phyloP scores from a whole-genome alignment of 2,797 vertebrate genomes.

The Amazona ochrocephala region DNA sequence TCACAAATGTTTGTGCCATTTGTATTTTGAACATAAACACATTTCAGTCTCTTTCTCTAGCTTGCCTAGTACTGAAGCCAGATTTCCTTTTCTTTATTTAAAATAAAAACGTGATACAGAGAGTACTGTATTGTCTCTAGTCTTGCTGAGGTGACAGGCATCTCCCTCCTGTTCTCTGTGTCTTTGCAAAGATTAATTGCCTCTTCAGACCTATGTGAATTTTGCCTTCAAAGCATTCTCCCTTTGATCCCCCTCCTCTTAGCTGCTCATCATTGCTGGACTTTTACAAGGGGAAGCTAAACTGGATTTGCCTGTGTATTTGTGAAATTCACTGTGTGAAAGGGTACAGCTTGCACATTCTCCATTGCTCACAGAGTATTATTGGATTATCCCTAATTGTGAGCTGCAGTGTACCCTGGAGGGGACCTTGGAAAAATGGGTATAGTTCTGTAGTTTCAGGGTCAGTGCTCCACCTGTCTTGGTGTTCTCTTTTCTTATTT shows the following conservation, averaged over 20 bases:
- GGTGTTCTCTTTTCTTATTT: not conserved
- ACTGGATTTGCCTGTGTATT: not conserved
- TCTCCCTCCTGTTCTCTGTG: not conserved
- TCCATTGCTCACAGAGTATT: not conserved
- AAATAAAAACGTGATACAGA: not conserved
- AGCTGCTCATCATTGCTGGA: not conserved
- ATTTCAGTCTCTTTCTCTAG: not conserved
- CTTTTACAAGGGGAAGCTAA: not conserved
- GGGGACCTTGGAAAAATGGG: not conserved
- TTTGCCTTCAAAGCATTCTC: conserved; percentile 31
- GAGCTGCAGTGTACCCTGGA: not conserved
- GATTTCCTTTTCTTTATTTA: not conserved
- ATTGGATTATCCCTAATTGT: not conserved
- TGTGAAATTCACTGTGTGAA: not conserved
- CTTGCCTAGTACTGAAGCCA: not conserved
- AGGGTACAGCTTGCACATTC: not conserved
- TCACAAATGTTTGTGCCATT: not conserved
- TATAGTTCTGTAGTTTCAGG: not conserved
- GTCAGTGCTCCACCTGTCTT: not conserved
- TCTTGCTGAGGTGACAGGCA: not conserved
- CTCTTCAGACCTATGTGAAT: not conserved
- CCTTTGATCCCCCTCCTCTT: conserved; percentile 7
- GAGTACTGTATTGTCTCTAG: not conserved
- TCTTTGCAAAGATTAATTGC: conserved; percentile 33
- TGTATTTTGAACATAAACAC: not conserved